Base-by-base conservation (phyloP, 2,113 vertebrate species). In the Aptenodytes patagonicus region DNA sequence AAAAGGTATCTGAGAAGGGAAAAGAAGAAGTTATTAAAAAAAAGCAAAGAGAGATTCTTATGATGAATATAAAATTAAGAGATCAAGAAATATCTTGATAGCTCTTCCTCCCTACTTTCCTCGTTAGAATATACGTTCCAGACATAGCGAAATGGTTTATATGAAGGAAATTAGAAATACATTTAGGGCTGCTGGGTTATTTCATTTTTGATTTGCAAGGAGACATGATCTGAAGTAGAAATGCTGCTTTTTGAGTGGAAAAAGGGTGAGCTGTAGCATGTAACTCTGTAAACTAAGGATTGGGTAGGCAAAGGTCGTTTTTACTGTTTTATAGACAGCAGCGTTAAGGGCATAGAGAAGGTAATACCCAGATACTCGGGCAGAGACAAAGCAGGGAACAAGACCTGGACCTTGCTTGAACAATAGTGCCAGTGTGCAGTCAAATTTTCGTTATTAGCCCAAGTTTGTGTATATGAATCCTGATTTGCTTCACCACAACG, bases 111-210 rank as follows among this genome's bases (percentile, higher is more conserved):
- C 55, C 58, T 47, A 3, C 54, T 91, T 73, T 70, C 34, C 60
- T 70, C 0, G 3, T 54, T 83, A 40, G 94, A 75, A 88, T 90
- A 77, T 95, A 36, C 62, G 96, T 91, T 95, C 81, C 85, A 95
- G 91, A 62, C 75, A 7, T 51, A 81, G 66, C 42, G 68, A 95
- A 97, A 97, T 28, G 83, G 78, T 95, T 97, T 94, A 85, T 95
- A 95, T 75, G 89, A 85, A 96, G 87, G 75, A 96, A 96, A 97
- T 96, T 90, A 94, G 75, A 88, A 91, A 90, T 96, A 87, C 71
- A 47, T 95, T 95, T 83, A 89, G 92, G 91, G 87, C 87, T 95
- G 84, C 94, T 96, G 96, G 82, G 66, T 96, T 97, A 70, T 96
- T 96, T 97, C 91, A 91, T 62, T 91, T 87, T 38, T 92, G 89